Evolutionary conservation across 1,140 invertebrate genomes (phyloP).

Genomic region (Sycophila sp.): DNA sequence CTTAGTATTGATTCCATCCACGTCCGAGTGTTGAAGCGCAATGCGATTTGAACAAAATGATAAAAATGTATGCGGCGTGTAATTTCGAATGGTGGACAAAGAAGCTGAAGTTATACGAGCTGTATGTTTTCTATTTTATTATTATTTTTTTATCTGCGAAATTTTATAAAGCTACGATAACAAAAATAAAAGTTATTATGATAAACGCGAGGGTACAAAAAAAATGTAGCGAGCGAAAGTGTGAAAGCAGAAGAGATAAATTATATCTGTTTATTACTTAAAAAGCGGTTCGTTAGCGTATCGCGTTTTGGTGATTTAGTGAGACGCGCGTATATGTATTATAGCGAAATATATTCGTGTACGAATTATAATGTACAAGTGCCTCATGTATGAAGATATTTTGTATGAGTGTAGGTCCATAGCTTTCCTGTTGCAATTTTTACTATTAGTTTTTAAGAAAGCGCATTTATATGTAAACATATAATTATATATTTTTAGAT

Average conservation of each 20-base stretch:
- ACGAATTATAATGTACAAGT: conserved; percentile 51
- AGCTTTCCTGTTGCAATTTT: conserved; percentile 57
- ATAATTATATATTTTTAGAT: conserved; percentile 55
- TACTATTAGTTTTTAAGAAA: conserved; percentile 42
- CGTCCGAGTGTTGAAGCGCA: no score
- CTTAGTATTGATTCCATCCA: no score
- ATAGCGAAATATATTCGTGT: conserved; percentile 51
- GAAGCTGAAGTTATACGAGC: not conserved
- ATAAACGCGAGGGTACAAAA: conserved; percentile 33
- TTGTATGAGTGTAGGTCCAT: conserved; percentile 40
- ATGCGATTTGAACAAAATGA: not conserved
- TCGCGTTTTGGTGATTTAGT: not conserved
- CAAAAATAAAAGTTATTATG: no score
- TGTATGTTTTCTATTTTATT: conserved; percentile 24
- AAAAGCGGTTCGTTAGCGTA: no score
- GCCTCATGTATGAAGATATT: conserved; percentile 33
- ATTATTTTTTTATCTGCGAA: conserved; percentile 19
- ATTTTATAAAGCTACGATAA: conserved; percentile 14
- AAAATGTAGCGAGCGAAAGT: not conserved
- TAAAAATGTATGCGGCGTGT: not conserved
- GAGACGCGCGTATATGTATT: conserved; percentile 41
- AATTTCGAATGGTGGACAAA: not conserved
- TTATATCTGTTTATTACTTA: not conserved
- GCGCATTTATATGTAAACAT: conserved; percentile 26
- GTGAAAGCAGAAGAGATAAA: not conserved